phyloP scores from a whole-genome alignment of 1,140 invertebrate genomes.

The Condylostylus longicornis region DNA sequence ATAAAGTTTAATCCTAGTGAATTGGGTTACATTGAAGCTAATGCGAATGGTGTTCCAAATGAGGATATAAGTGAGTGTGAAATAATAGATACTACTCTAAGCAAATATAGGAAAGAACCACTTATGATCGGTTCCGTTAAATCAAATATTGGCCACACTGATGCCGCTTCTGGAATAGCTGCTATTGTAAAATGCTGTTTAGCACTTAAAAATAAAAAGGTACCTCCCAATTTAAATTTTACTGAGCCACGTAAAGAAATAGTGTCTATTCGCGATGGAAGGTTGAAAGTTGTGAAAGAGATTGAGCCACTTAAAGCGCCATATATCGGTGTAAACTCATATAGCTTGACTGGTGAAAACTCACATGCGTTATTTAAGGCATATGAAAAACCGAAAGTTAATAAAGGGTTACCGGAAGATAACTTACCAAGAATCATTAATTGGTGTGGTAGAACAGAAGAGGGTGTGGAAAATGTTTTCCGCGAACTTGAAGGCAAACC shows the following conservation, averaged over 20 bases:
- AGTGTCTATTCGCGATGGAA: constrained; percentile 45
- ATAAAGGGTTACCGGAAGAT: constrained; percentile 31
- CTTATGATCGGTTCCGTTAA: constrained; percentile 74
- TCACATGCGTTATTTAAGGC: constrained; percentile 51
- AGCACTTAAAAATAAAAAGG: constrained; percentile 48
- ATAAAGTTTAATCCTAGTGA: constrained; percentile 49
- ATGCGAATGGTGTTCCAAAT: constrained; percentile 61
- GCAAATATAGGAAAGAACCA: constrained; percentile 43
- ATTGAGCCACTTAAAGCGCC: constrained; percentile 42
- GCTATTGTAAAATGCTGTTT: constrained; percentile 61
- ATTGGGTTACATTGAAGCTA: constrained; percentile 70
- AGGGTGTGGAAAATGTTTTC: constrained; percentile 50
- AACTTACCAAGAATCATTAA: constrained; percentile 33
- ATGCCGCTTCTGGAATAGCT: constrained; percentile 69
- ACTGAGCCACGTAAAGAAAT: constrained; percentile 51
- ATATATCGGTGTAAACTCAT: constrained; percentile 50
- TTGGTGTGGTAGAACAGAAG: constrained; percentile 34
- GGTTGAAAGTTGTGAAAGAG: constrained; percentile 48
- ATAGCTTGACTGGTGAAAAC: constrained; percentile 59
- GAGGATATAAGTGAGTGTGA: constrained; percentile 72
- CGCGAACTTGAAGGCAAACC: constrained; percentile 39
- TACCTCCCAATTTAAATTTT: constrained; percentile 65
- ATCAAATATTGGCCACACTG: constrained; percentile 80
- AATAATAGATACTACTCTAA: constrained; percentile 65
- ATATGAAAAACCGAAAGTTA: constrained; percentile 34